These are phyloP conservation scores for Brachionus calyciflorus DNA, from an alignment of 1,140 invertebrate species.

Conservation along the genomic window DNA sequence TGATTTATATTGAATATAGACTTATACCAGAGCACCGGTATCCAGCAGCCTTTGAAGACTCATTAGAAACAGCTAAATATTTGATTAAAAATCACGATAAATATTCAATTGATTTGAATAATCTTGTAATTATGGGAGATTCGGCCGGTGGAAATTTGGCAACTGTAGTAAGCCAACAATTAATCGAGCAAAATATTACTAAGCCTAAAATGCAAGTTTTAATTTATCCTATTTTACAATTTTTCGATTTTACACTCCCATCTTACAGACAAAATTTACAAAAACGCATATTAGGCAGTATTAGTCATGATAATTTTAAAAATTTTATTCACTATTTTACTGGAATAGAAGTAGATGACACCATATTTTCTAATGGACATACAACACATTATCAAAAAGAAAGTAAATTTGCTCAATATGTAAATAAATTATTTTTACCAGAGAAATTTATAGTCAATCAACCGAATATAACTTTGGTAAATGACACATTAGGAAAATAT, in stretches of 20 bases:
- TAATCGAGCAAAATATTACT: background rate
- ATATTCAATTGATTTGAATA: conserved; percentile 13
- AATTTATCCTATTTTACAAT: conserved; percentile 43
- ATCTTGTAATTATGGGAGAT: conserved; percentile 31
- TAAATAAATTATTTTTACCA: background rate
- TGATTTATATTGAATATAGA: conserved; percentile 32
- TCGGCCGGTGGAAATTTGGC: conserved; percentile 46
- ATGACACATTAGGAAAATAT: conserved; percentile 24
- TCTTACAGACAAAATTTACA: conserved; percentile 29
- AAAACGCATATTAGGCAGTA: conserved; percentile 23
- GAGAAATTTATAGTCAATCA: background rate
- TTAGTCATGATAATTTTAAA: conserved; percentile 36
- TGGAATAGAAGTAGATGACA: conserved; percentile 9
- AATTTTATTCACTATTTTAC: conserved; percentile 31
- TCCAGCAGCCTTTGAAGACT: conserved; percentile 27
- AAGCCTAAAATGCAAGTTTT: conserved; percentile 15
- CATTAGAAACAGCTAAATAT: conserved; percentile 3
- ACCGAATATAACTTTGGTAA: background rate
- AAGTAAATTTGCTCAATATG: conserved; percentile 1
- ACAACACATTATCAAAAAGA: conserved; percentile 16
- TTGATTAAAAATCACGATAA: conserved; percentile 39
- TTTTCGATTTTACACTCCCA: conserved; percentile 46
- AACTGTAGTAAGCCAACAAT: background rate
- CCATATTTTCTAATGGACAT: conserved; percentile 30
- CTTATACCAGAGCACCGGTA: conserved; percentile 14